Base-by-base conservation (phyloP, 30 jellyfish, hydroid and myxozoan species). In the Chironex yamaguchii region DNA sequence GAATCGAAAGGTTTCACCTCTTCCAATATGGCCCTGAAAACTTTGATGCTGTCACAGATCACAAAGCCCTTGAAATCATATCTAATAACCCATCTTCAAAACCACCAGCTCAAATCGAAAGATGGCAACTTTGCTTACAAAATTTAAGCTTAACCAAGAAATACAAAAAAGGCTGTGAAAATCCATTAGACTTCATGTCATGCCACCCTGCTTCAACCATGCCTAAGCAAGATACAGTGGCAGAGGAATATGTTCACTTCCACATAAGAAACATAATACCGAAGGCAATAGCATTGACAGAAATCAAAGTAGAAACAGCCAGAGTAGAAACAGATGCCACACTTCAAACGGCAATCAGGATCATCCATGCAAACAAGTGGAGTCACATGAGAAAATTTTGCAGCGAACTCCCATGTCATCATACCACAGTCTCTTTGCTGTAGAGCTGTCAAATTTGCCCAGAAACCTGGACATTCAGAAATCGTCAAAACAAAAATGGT, bases 221-320 rank as follows among this genome's bases (percentile, higher is more conserved):
- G 67, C 73, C 83, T 32, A 67, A 69, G 83, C 83, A 29, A 69
- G 83, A 69, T 33, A 69, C 83, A 69, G 36, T 69, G 21, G 83
- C 72, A 26, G 83, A 69, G 72, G 83, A 29, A 69, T 69, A 65
- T 22, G 79, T 65, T 25, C 17, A 65, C 22, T 65, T 65, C 58
- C 27, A 25, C 58, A 29, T 53, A 65, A 69, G 26, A 69, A 69
- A 69, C 36, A 34, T 30, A 2, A 67, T 69, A 65, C 95, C 79
- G 31, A 66, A 66, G 79, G 33, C 92, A 0, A 81, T 81, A 76
- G 20, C 92, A 1, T 20, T 65, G 28, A 34, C 36, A 33, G 92
- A 81, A 34, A 64, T 32, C 23, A 34, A 67, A 81, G 83, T 11
- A 28, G 90, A 33, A 54, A 32, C 92, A 22, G 21, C 66, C n/a